Conservation (phyloP, 2,113 vertebrate species). For the Spea multiplicata region DNA sequence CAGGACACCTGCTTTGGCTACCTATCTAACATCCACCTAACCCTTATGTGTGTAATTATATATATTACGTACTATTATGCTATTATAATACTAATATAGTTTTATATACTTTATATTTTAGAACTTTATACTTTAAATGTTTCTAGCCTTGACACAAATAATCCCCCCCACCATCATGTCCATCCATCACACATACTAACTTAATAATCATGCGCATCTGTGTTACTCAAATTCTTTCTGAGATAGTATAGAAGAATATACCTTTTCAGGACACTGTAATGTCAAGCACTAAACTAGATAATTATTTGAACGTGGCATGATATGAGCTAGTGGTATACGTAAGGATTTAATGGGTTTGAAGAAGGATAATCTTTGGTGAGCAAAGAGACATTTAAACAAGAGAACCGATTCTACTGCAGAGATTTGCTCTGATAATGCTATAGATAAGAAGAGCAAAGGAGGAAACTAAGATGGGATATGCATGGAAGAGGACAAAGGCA, state of each 20-base stretch:
- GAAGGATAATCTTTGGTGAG: not conserved
- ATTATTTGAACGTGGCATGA: not conserved
- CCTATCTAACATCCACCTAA: no score
- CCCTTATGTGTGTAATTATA: no score
- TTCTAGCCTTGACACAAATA: no score
- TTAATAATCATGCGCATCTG: no score
- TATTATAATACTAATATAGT: no score
- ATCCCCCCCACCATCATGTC: not conserved
- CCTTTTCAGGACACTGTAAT: not conserved
- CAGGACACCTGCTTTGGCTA: no score
- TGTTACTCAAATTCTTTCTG: no score
- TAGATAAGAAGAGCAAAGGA: conserved; percentile 40
- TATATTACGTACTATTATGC: no score
- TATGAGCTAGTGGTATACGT: not conserved
- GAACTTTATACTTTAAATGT: no score
- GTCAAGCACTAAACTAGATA: not conserved
- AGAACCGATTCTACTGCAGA: conserved; percentile 14
- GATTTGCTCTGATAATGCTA: conserved; percentile 37
- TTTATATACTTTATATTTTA: no score
- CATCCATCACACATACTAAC: not conserved
- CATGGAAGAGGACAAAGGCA: conserved; percentile 39
- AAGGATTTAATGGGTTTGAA: not conserved
- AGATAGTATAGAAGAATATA: not conserved
- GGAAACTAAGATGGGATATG: conserved; percentile 40
- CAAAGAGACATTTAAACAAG: conserved; percentile 20